A percentile compares a stretch with the other conserved stretches of the same genome.
Conservation (phyloP, 2,113 vertebrate species). For the Pedionomus torquatus region DNA sequence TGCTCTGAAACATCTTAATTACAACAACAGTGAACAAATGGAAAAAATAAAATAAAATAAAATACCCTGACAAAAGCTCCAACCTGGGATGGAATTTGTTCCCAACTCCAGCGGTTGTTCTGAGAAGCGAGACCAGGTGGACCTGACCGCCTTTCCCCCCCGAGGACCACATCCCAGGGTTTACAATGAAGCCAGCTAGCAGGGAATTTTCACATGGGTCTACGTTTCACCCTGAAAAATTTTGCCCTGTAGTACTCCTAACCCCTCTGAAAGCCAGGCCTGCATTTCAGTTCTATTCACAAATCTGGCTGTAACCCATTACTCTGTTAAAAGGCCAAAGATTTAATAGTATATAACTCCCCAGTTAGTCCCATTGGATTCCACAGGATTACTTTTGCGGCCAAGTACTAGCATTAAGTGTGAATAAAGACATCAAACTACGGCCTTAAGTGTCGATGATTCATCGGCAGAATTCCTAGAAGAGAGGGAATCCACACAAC, state of each 20-base stretch:
- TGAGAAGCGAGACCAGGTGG: constrained; percentile 28
- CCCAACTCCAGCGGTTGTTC: background rate
- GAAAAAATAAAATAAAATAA: background rate
- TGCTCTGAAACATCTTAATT: background rate
- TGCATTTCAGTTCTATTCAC: constrained; percentile 28
- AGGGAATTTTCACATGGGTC: constrained; percentile 53
- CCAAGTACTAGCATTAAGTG: constrained; percentile 47
- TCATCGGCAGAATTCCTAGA: constrained; percentile 52
- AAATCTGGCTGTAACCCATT: constrained; percentile 46
- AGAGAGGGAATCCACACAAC: constrained; percentile 30
- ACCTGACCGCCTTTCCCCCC: background rate
- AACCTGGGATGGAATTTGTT: background rate
- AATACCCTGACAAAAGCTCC: background rate
- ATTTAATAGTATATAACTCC: constrained; percentile 46
- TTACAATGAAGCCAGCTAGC: background rate
- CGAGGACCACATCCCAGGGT: background rate
- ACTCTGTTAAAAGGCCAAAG: constrained; percentile 39
- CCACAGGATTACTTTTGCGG: constrained; percentile 41
- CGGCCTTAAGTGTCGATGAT: constrained; percentile 17
- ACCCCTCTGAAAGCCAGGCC: background rate
- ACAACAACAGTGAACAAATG: background rate
- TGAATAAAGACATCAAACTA: constrained; percentile 66
- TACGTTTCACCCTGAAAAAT: constrained; percentile 42
- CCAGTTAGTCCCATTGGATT: constrained; percentile 50
- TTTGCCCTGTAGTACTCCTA: background rate